A percentile compares a stretch with the other conserved stretches of the same genome.
Conservation (phyloP, 2,888 invertebrate genomes). For the Lepidochitona cinerea region DNA sequence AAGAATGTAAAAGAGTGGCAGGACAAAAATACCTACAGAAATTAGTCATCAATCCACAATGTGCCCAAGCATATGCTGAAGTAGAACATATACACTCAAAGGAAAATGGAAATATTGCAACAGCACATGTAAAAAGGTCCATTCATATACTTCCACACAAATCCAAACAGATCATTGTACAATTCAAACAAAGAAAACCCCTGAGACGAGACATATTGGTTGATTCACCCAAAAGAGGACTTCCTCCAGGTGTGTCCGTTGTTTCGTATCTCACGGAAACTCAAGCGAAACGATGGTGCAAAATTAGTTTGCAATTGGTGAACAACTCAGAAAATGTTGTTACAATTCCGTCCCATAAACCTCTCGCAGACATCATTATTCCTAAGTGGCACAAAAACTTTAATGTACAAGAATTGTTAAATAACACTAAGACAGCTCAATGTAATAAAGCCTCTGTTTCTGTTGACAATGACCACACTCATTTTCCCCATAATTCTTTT, state of each 20-base stretch:
- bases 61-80: background rate
- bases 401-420: no score
- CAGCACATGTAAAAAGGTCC: background rate
- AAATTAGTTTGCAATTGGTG: background rate
- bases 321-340: background rate
- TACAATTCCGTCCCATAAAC: background rate
- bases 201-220: background rate
- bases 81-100: background rate
- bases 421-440: no score
- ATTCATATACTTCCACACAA: background rate
- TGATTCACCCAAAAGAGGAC: background rate
- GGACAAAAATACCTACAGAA: conserved; percentile 1
- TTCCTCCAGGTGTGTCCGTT: background rate
- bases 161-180: background rate
- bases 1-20: background rate
- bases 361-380: background rate
- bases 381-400: background rate
- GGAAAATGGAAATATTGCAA: background rate
- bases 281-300: background rate
- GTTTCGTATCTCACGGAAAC: background rate
- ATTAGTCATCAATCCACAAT: background rate
- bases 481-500: no score
- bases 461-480: no score
- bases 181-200: background rate
- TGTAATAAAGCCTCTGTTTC: no score